These are phyloP conservation scores for Halyomorpha halys DNA, from an alignment of 1,140 invertebrate genomes.

Conservation along the genomic window DNA sequence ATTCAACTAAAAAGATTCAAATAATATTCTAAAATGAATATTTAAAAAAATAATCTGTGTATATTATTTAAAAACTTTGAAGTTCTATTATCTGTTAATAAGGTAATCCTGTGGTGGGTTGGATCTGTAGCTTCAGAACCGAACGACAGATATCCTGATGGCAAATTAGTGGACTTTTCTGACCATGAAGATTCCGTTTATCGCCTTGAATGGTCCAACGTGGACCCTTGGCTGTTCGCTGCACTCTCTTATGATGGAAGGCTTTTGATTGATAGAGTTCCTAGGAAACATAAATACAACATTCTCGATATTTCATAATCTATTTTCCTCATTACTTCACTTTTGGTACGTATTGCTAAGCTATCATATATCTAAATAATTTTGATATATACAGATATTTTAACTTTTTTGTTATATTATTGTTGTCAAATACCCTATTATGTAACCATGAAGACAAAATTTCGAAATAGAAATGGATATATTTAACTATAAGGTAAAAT, in stretches of 20 bases:
- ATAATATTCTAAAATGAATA: too few relatives aligned
- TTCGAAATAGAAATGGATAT: too few relatives aligned
- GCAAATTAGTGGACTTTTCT: slow-evolving; percentile 78
- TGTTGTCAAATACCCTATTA: too few relatives aligned
- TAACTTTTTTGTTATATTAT: too few relatives aligned
- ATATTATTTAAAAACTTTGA: too few relatives aligned
- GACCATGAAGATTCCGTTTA: slow-evolving; percentile 98
- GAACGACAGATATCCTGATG: slow-evolving; percentile 55
- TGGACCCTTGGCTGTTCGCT: slow-evolving; percentile 97
- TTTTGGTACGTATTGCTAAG: too few relatives aligned
- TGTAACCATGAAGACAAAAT: too few relatives aligned
- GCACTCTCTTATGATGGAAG: slow-evolving; percentile 93
- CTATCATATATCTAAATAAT: too few relatives aligned
- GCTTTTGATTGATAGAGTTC: slow-evolving; percentile 84
- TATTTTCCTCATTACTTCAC: background rate
- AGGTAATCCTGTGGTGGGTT: slow-evolving; percentile 17
- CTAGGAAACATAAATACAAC: slow-evolving; percentile 83
- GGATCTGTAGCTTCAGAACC: slow-evolving; percentile 23
- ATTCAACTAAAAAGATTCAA: too few relatives aligned
- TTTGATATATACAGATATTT: too few relatives aligned
- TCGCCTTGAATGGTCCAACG: slow-evolving; percentile 89
- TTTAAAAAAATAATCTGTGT: too few relatives aligned
- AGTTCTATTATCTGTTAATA: background rate
- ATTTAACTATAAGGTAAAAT: too few relatives aligned
- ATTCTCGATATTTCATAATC: slow-evolving; percentile 43